Evolutionary conservation across 2,888 invertebrate genomes (phyloP).

Genomic region (Pollenia amentaria): DNA sequence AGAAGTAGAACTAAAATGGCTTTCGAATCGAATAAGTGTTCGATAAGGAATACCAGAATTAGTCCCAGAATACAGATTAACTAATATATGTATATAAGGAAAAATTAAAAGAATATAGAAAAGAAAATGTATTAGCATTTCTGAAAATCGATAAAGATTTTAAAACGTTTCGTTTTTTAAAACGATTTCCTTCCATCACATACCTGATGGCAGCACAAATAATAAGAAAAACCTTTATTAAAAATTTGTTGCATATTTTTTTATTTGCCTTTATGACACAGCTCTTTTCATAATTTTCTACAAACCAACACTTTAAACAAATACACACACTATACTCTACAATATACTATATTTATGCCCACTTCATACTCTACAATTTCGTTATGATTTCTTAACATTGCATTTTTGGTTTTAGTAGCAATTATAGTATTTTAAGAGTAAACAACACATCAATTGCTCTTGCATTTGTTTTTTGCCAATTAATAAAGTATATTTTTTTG

Average conservation of each 20-base stretch:
- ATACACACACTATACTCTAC: constrained; percentile 32
- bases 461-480: constrained; percentile 26
- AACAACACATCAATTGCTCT: constrained; percentile 28
- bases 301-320: not conserved
- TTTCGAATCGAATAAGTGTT: too few species aligned
- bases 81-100: too few species aligned
- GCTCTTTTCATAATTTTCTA: not conserved
- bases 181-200: too few species aligned
- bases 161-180: too few species aligned
- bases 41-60: too few species aligned
- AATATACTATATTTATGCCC: constrained; percentile 2
- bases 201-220: too few species aligned
- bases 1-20: too few species aligned
- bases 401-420: constrained; percentile 67
- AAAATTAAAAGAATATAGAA: too few species aligned
- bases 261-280: not conserved
- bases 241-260: constrained; percentile 2
- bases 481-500: constrained; percentile 21
- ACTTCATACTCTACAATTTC: constrained; percentile 39
- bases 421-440: constrained; percentile 40
- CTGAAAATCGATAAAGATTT: too few species aligned
- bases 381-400: constrained; percentile 46
- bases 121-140: too few species aligned
- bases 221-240: too few species aligned
- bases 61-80: too few species aligned